A percentile compares a stretch with the other conserved stretches of the same genome.
Conservation (phyloP, 1,140 invertebrate genomes). For the Andricus grossulariae region DNA sequence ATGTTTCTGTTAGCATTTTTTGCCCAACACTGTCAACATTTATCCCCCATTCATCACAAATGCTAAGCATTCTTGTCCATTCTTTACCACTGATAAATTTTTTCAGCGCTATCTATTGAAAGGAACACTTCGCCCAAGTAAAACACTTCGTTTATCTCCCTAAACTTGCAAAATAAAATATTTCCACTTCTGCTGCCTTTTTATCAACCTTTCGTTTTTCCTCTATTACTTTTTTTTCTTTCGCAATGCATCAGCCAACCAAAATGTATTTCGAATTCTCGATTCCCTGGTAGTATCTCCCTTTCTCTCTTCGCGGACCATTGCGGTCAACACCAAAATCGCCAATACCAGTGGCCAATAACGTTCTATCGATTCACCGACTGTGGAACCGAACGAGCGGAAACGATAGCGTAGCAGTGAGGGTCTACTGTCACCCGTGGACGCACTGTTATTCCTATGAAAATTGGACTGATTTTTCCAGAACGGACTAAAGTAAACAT, state of each 20-base stretch:
- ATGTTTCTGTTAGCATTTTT: constrained; percentile 33
- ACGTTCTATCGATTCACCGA: constrained; percentile 45
- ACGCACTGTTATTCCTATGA: constrained; percentile 27
- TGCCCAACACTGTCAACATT: constrained; percentile 36
- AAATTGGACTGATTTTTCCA: constrained; percentile 24
- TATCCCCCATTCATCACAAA: neutral
- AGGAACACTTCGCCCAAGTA: no score
- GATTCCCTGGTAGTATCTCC: constrained; percentile 14
- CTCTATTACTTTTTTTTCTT: constrained; percentile 1
- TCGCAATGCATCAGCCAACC: neutral
- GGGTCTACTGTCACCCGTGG: constrained; percentile 38
- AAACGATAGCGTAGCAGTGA: constrained; percentile 43
- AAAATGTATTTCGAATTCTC: constrained; percentile 35
- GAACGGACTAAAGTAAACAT: constrained; percentile 28
- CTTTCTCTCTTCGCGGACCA: constrained; percentile 36
- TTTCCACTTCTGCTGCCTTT: neutral
- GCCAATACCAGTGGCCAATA: constrained; percentile 41
- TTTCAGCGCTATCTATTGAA: no score
- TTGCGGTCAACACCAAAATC: constrained; percentile 43
- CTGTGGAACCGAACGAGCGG: constrained; percentile 41
- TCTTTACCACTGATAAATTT: constrained; percentile 31
- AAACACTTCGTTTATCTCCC: no score
- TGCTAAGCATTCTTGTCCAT: constrained; percentile 37
- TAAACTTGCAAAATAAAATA: no score
- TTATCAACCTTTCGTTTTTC: neutral